Percentiles rank a stretch among this genome's conserved stretches.
These are phyloP conservation scores for Phalacrocorax aristotelis DNA, from an alignment of 2,113 vertebrate species.

Conservation along the genomic window DNA sequence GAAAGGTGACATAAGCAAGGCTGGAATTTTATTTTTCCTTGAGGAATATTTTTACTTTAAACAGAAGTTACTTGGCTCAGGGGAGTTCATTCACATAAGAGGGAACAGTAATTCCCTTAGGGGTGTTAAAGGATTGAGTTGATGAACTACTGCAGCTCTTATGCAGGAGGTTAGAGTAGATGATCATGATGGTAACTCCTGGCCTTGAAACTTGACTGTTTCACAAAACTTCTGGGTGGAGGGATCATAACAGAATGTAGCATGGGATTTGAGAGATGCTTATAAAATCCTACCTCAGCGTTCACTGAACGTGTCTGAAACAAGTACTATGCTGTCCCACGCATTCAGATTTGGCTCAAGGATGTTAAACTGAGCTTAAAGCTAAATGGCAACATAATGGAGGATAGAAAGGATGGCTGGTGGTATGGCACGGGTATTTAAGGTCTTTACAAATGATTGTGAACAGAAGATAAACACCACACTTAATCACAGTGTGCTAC, in stretches of 20 bases:
- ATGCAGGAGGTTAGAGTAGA: not conserved
- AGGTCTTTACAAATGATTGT: not conserved
- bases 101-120: not conserved
- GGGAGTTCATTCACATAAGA: not conserved
- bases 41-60: slow-evolving; percentile 4
- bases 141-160: slow-evolving; percentile 10
- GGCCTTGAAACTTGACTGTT: slow-evolving; percentile 14
- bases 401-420: not conserved
- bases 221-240: slow-evolving; percentile 24
- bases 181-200: not conserved
- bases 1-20: slow-evolving; percentile 35
- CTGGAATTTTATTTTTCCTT: not conserved
- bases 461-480: not conserved
- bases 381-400: not conserved
- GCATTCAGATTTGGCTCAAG: not conserved
- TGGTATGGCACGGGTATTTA: not conserved
- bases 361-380: not conserved
- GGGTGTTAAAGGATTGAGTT: not conserved
- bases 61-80: not conserved
- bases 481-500: not conserved
- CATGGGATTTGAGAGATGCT: not conserved
- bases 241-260: not conserved
- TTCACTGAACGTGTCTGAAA: not conserved
- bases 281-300: slow-evolving; percentile 4
- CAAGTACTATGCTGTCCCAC: not conserved